A percentile compares a stretch with the other conserved stretches of the same genome.
These are phyloP conservation scores for Tetraodon nigroviridis DNA, from an alignment of 2,113 vertebrate species.

Conservation along the genomic window DNA sequence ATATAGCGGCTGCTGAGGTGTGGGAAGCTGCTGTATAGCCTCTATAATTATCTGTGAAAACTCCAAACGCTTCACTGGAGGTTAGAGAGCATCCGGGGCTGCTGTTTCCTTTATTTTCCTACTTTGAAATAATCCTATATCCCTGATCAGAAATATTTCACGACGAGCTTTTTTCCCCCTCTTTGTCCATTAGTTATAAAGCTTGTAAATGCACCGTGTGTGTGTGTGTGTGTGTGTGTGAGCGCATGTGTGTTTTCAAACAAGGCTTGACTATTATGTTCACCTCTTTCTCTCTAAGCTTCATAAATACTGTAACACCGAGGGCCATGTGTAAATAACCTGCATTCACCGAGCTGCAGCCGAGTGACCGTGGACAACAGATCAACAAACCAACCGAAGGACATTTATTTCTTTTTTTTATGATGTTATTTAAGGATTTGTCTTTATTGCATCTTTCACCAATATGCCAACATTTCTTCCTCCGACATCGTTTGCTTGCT, in stretches of 20 bases:
- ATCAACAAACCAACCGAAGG: neutral
- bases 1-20: slow-evolving; percentile 86
- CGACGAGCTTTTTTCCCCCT: neutral
- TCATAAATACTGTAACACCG: slow-evolving; percentile 9
- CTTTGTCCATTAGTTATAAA: neutral
- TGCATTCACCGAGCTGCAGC: slow-evolving; percentile 3
- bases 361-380: slow-evolving; percentile 8
- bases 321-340: slow-evolving; percentile 11
- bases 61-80: slow-evolving; percentile 48
- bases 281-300: neutral
- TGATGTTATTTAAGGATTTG: neutral
- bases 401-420: neutral
- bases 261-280: slow-evolving; percentile 3
- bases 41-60: slow-evolving; percentile 84
- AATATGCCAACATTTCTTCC: too few species aligned
- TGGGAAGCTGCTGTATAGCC: slow-evolving; percentile 89
- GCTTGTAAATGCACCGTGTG: neutral
- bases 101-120: slow-evolving; percentile 50
- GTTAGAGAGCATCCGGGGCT: slow-evolving; percentile 44
- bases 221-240: neutral
- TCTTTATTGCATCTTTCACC: neutral
- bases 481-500: too few species aligned
- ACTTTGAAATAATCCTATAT: slow-evolving; percentile 46
- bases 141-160: slow-evolving; percentile 47
- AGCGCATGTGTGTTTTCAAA: too few species aligned